Evolutionary conservation across 2,888 invertebrate species (phyloP).

Genomic region (Eucera pruinosa): DNA sequence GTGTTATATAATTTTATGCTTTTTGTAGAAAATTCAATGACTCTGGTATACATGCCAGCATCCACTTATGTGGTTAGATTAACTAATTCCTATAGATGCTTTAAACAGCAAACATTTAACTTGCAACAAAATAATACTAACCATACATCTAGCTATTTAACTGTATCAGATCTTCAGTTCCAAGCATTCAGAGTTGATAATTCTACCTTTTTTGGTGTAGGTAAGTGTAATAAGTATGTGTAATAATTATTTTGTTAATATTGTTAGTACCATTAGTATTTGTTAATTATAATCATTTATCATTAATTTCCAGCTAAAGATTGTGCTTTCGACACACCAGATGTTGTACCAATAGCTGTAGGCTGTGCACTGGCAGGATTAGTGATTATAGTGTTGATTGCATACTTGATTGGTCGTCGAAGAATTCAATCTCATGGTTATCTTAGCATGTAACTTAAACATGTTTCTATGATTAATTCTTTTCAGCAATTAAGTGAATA

Average conservation of each 20-base stretch:
- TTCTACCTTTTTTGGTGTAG: conserved; percentile 87
- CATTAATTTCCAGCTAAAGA: conserved; percentile 87
- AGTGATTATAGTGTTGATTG: conserved; percentile 95
- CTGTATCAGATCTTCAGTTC: conserved; percentile 88
- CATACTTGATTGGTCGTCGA: conserved; percentile 96
- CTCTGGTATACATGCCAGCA: conserved; percentile 85
- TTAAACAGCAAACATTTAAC: conserved; percentile 86
- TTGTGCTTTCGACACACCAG: conserved; percentile 91
- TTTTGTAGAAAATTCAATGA: conserved; percentile 80
- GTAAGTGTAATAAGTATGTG: conserved; percentile 85
- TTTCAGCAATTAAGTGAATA: conserved; percentile 58
- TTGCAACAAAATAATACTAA: conserved; percentile 83
- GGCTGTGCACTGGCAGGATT: conserved; percentile 96
- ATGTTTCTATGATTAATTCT: conserved; percentile 31
- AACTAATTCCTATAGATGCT: conserved; percentile 90
- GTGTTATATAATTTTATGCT: conserved; percentile 12
- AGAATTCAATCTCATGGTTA: conserved; percentile 94
- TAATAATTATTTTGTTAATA: neutral
- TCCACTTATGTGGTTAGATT: conserved; percentile 87
- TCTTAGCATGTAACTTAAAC: conserved; percentile 90
- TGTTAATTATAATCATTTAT: neutral
- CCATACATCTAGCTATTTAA: conserved; percentile 85
- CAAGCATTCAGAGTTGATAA: conserved; percentile 89
- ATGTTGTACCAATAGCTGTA: conserved; percentile 98
- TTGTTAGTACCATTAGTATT: neutral